These are phyloP conservation scores for Clarias magur DNA, from an alignment of 2,113 vertebrate genomes.

Conservation along the genomic window DNA sequence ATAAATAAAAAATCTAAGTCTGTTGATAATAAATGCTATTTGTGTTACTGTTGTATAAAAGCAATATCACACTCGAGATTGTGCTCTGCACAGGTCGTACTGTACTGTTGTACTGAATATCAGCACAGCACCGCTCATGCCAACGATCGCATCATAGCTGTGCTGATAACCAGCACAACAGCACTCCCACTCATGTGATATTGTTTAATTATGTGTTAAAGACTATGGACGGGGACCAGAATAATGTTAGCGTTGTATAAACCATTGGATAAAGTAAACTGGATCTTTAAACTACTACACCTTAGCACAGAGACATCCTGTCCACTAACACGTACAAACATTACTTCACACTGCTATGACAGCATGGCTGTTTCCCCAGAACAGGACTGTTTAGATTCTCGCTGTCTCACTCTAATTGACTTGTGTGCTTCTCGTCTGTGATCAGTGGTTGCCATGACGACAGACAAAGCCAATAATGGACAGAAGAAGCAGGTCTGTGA, in stretches of 20 bases:
- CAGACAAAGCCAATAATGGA: slow-evolving; percentile 84
- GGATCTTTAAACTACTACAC: background rate
- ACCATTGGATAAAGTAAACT: background rate
- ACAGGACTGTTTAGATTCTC: background rate
- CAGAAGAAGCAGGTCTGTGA: slow-evolving; percentile 66
- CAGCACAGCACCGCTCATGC: background rate
- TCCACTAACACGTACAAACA: background rate
- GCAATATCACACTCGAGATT: no score
- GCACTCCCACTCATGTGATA: background rate
- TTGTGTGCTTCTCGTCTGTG: slow-evolving; percentile 26
- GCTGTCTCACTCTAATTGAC: background rate
- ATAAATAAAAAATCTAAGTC: no score
- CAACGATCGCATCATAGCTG: no score
- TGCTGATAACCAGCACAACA: background rate
- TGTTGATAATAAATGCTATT: no score
- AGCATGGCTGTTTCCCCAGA: background rate
- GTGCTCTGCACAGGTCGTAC: no score
- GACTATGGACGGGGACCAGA: background rate
- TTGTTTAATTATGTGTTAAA: background rate
- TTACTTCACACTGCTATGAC: background rate
- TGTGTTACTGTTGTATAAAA: no score
- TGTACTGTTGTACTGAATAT: no score
- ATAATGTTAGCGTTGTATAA: background rate
- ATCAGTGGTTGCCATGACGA: slow-evolving; percentile 88
- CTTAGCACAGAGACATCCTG: background rate